Evolutionary conservation across 2,797 vertebrate genomes (phyloP).

Genomic region (Myotis planiceps): DNA sequence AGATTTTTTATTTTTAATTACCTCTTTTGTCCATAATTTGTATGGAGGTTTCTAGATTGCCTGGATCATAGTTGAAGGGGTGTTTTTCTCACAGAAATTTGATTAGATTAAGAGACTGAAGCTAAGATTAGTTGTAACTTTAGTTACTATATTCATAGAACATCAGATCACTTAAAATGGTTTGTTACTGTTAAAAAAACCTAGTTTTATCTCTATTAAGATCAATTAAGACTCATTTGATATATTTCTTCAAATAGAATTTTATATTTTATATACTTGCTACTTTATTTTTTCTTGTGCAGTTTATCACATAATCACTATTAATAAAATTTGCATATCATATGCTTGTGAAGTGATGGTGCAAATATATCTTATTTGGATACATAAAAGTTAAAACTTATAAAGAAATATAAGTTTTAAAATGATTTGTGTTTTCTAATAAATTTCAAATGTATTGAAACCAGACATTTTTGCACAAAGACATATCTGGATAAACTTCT

Average conservation of each 20-base stretch:
- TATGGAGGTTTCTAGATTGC: neutral
- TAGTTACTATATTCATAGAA: neutral
- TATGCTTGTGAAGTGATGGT: slow-evolving; percentile 1
- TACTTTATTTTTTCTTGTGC: neutral
- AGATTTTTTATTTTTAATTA: slow-evolving; percentile 8
- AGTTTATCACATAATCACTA: neutral
- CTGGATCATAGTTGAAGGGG: neutral
- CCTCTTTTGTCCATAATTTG: neutral
- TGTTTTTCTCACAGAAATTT: neutral
- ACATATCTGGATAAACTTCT: neutral
- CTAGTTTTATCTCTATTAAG: neutral
- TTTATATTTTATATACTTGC: neutral
- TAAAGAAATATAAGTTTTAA: slow-evolving; percentile 8
- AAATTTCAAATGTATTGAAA: slow-evolving; percentile 13
- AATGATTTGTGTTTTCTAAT: neutral
- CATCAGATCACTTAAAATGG: neutral
- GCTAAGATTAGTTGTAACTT: slow-evolving; percentile 1
- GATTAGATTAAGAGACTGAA: neutral
- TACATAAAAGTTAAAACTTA: neutral
- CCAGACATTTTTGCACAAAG: neutral
- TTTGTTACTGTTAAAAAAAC: neutral
- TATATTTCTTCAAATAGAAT: neutral
- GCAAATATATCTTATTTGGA: neutral
- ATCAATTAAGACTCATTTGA: slow-evolving; percentile 22
- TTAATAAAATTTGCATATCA: slow-evolving; percentile 3